These are phyloP conservation scores for Hypena proboscidalis DNA, from an alignment of 2,888 invertebrate species.

Conservation along the genomic window DNA sequence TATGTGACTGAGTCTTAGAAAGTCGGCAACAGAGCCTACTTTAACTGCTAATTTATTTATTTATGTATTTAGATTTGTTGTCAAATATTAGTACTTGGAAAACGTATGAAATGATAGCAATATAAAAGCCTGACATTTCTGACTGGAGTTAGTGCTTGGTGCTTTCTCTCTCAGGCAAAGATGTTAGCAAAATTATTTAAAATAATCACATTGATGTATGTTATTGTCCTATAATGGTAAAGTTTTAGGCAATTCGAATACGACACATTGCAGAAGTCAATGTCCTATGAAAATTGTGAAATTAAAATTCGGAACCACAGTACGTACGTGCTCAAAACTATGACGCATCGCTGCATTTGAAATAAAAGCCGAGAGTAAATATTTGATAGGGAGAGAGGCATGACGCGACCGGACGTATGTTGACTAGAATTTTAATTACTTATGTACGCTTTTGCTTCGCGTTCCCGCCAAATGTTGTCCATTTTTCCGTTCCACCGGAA, in stretches of 20 bases:
- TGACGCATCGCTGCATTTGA: slow-evolving; percentile 46
- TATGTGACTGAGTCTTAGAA: too few relatives aligned
- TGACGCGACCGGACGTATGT: slow-evolving; percentile 50
- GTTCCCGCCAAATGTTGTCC: slow-evolving; percentile 26
- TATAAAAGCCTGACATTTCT: too few relatives aligned
- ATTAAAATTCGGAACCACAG: slow-evolving; percentile 25
- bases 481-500: slow-evolving; percentile 33
- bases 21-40: too few relatives aligned
- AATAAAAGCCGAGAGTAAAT: slow-evolving; percentile 58
- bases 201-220: too few relatives aligned
- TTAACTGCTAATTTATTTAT: too few relatives aligned
- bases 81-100: too few relatives aligned
- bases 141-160: too few relatives aligned
- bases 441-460: slow-evolving; percentile 35
- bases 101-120: too few relatives aligned
- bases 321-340: slow-evolving; percentile 23
- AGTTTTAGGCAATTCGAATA: background rate
- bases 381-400: slow-evolving; percentile 47
- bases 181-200: too few relatives aligned
- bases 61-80: too few relatives aligned
- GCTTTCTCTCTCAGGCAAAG: too few relatives aligned
- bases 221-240: too few relatives aligned
- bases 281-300: slow-evolving; percentile 12
- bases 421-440: slow-evolving; percentile 66
- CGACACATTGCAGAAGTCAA: slow-evolving; percentile 13